Evolutionary conservation across 1,140 invertebrate species (phyloP).

Genomic region (Drosophila guanche): DNA sequence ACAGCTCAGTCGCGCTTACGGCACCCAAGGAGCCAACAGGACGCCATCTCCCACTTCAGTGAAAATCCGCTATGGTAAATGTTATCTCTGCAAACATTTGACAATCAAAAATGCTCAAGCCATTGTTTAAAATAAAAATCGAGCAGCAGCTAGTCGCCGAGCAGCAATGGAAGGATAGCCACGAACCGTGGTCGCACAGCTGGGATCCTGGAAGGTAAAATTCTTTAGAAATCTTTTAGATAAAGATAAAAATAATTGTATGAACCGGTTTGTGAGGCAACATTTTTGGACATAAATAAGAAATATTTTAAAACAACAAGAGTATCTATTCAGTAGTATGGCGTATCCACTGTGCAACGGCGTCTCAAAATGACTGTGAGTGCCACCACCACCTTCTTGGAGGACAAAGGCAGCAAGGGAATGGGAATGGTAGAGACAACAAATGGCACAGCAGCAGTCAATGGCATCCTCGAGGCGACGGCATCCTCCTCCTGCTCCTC

Average conservation of each 20-base stretch:
- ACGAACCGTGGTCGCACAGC: constrained; percentile 45
- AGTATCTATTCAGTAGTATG: constrained; percentile 21
- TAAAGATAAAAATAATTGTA: too few relatives aligned
- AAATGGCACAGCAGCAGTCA: constrained; percentile 49
- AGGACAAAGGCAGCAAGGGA: constrained; percentile 30
- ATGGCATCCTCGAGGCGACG: constrained; percentile 28
- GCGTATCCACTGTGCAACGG: constrained; percentile 30
- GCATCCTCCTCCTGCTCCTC: constrained; percentile 1
- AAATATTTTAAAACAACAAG: neutral
- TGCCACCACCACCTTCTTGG: constrained; percentile 4
- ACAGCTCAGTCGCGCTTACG: constrained; percentile 47
- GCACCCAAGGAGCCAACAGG: constrained; percentile 49
- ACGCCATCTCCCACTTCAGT: constrained; percentile 65
- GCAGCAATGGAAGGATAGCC: constrained; percentile 42
- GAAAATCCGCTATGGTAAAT: constrained; percentile 76
- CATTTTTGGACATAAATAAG: constrained; percentile 1
- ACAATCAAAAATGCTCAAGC: constrained; percentile 79
- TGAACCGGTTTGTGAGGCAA: too few relatives aligned
- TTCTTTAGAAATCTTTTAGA: too few relatives aligned
- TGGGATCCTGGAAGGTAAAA: too few relatives aligned
- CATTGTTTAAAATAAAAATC: constrained; percentile 81
- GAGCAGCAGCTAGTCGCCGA: constrained; percentile 51
- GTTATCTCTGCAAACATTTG: constrained; percentile 81
- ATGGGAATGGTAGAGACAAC: constrained; percentile 28
- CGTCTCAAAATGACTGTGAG: constrained; percentile 22